Conservation (phyloP, 1,140 invertebrate species). For the Berghia stephanieae region DNA sequence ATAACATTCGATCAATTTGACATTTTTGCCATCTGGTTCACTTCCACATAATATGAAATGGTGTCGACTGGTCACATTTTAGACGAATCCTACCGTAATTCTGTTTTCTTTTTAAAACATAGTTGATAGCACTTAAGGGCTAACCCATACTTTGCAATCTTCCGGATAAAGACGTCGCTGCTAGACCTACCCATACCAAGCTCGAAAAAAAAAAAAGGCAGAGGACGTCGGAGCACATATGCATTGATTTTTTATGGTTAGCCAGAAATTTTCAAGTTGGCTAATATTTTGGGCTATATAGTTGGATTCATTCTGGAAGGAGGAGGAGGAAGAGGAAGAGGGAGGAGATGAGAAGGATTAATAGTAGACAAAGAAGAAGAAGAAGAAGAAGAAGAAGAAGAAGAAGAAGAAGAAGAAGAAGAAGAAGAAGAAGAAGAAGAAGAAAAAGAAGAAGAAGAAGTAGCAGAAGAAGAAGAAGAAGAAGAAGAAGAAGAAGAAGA, state of each 20-base stretch:
- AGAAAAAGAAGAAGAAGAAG: background rate
- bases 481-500: background rate
- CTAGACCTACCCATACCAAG: background rate
- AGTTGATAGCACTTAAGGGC: too few relatives aligned
- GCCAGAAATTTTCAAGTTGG: background rate
- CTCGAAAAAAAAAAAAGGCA: background rate
- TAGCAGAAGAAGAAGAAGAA: background rate
- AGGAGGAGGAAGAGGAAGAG: background rate
- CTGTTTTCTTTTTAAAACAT: too few relatives aligned
- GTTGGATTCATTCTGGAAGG: too few relatives aligned
- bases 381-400: slow-evolving; percentile 7
- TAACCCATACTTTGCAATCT: too few relatives aligned
- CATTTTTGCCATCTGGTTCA: too few relatives aligned
- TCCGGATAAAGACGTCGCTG: slow-evolving; percentile 10
- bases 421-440: slow-evolving; percentile 11
- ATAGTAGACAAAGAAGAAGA: background rate
- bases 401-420: background rate
- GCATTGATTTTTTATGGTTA: background rate
- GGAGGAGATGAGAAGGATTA: background rate
- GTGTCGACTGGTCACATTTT: too few relatives aligned
- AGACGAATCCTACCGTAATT: too few relatives aligned
- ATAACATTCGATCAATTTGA: too few relatives aligned
- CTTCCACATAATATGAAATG: too few relatives aligned
- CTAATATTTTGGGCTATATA: too few relatives aligned
- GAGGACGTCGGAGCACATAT: background rate